Base-by-base conservation (phyloP, 2,113 vertebrate species). In the Hydrochoerus hydrochaeris region DNA sequence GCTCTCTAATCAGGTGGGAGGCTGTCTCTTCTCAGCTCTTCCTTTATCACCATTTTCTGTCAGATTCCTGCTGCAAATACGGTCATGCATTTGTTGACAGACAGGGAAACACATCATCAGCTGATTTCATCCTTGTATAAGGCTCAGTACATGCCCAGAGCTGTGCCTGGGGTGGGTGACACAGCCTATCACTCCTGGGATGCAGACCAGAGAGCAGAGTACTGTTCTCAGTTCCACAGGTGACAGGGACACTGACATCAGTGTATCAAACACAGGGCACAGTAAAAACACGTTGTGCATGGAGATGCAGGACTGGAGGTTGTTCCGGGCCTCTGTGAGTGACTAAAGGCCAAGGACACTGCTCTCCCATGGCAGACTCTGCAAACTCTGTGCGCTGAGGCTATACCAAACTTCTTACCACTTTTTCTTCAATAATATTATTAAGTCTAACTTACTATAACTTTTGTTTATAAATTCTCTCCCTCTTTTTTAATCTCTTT, bases 261-360 rank as follows among this genome's bases (percentile, higher is more conserved):
- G 49, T 91, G 38, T 26, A 26, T 38, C 20, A 46, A 32, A 58
- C 7, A 4, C 3, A 38, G 44, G 32, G 60, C 24, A 52, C 58
- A n/a, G 57, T 11, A 32, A 63, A 63, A 35, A 77, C 44, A 30
- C 2, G 2, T 24, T 12, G 9, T 5, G 24, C 24, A 3, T 44
- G 17, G 10, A n/a, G 44, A 60, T 3, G 30, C 17, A 44, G 38
- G 65, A 22, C 44, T 17, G 65, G 52, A 12, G 19, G 49, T 16
- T 57, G 89, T 32, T 32, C 22, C 1, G 12, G 38, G 28, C 24
- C 1, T 24, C 35, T 26, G 49, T 17, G 38, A 44, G 57, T 32
- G 57, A 58, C 8, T 0, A 38, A 35, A 16, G 54, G 54, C 28
- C 38, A 0, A 20, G n/a, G 63, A 8, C 78, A 58, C 2, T 0